phyloP scores from a whole-genome alignment of 2,113 vertebrate genomes.

The Pterophyllum scalare region DNA sequence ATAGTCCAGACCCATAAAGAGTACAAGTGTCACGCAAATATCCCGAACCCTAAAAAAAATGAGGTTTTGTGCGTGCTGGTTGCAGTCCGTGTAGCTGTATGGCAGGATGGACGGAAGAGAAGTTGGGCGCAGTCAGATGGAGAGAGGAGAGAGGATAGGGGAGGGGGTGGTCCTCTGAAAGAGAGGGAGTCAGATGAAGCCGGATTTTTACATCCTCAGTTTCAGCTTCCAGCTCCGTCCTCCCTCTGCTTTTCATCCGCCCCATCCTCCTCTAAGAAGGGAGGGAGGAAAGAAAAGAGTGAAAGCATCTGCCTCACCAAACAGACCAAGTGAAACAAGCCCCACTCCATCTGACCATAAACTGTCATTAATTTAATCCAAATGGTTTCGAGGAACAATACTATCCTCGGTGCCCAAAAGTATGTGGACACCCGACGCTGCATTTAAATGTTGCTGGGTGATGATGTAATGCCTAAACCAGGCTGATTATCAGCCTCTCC shows the following conservation, averaged over 20 bases:
- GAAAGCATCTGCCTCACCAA: conserved; percentile 42
- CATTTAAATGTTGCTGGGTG: background rate
- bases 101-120: conserved; percentile 60
- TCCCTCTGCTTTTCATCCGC: conserved; percentile 43
- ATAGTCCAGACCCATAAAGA: conserved; percentile 60
- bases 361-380: conserved; percentile 20
- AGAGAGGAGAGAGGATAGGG: conserved; percentile 41
- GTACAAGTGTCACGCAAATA: background rate
- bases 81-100: conserved; percentile 47
- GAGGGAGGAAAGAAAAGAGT: conserved; percentile 12
- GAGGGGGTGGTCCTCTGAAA: conserved; percentile 60
- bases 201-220: conserved; percentile 55
- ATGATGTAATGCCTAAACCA: background rate
- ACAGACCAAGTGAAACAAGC: background rate
- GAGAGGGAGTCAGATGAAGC: conserved; percentile 56
- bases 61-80: conserved; percentile 34
- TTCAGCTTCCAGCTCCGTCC: conserved; percentile 58
- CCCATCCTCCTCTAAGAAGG: conserved; percentile 72
- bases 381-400: background rate
- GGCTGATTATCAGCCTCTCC: background rate
- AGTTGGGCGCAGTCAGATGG: conserved; percentile 68
- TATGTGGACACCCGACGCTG: background rate
- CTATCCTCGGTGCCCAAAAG: background rate
- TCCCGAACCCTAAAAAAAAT: conserved; percentile 29
- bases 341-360: conserved; percentile 21